A percentile compares a stretch with the other conserved stretches of the same genome.
Conservation (phyloP, 2,888 invertebrate genomes). For the Drosophila formosana region DNA sequence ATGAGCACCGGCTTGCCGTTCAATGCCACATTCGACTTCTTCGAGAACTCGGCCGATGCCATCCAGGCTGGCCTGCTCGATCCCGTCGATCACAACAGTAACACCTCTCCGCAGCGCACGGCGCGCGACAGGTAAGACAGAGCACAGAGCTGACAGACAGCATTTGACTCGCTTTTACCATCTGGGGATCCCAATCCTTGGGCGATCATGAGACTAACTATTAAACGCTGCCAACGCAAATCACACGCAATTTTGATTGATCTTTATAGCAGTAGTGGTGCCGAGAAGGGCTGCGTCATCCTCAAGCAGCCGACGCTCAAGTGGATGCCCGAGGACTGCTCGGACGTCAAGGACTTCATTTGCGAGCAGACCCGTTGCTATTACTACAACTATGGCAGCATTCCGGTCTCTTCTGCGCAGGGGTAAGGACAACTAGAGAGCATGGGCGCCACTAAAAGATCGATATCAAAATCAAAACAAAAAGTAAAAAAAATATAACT, state of each 20-base stretch:
- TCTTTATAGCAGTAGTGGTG: conserved; percentile 87
- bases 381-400: conserved; percentile 96
- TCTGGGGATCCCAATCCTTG: too few species aligned
- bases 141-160: background rate
- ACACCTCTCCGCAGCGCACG: conserved; percentile 92
- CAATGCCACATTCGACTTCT: conserved; percentile 95
- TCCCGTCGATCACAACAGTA: conserved; percentile 89
- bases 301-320: conserved; percentile 91
- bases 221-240: background rate
- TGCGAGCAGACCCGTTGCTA: conserved; percentile 96
- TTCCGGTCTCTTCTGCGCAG: conserved; percentile 95
- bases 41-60: conserved; percentile 87
- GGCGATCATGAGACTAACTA: background rate
- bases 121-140: conserved; percentile 88
- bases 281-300: conserved; percentile 91
- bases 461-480: conserved; percentile 38
- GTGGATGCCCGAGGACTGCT: conserved; percentile 94
- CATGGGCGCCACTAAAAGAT: conserved; percentile 57
- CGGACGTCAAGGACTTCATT: conserved; percentile 93
- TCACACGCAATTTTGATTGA: conserved; percentile 30
- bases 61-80: conserved; percentile 85
- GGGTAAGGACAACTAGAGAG: conserved; percentile 89
- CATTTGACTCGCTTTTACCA: too few species aligned
- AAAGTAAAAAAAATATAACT: conserved; percentile 41
- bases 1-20: conserved; percentile 95